Conservation (phyloP, 1,140 invertebrate species). For the Aphelinus atriplicis region DNA sequence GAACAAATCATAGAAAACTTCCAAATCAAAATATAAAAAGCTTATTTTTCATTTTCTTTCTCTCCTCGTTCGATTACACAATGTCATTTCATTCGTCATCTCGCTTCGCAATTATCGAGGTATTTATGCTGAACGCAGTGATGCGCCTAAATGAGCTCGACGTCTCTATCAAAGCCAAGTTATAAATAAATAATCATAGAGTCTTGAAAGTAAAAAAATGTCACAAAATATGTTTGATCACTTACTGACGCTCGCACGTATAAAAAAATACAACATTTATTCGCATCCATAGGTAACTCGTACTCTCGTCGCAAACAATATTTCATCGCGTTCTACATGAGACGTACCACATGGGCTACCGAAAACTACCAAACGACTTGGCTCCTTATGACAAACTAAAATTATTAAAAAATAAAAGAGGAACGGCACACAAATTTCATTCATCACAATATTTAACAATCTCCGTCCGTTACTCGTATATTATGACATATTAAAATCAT, state of each 20-base stretch:
- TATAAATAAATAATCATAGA: slow-evolving; percentile 10
- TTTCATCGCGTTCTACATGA: background rate
- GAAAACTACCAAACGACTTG: too few relatives aligned
- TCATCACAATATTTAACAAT: too few relatives aligned
- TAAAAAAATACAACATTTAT: slow-evolving; percentile 20
- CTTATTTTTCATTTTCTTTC: slow-evolving; percentile 5
- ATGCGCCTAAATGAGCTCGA: too few relatives aligned
- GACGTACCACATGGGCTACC: too few relatives aligned
- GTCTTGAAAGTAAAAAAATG: slow-evolving; percentile 6
- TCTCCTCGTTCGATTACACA: background rate
- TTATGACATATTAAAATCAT: too few relatives aligned
- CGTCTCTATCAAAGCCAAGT: background rate
- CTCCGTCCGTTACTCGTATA: too few relatives aligned
- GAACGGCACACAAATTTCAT: too few relatives aligned
- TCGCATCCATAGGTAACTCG: slow-evolving; percentile 5
- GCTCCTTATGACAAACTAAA: too few relatives aligned
- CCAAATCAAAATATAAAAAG: slow-evolving; percentile 28
- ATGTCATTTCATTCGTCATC: too few relatives aligned
- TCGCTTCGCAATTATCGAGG: too few relatives aligned
- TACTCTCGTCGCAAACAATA: slow-evolving; percentile 14
- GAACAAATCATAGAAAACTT: slow-evolving; percentile 21
- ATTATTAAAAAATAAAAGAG: too few relatives aligned
- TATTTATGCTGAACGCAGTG: too few relatives aligned
- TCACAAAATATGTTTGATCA: background rate
- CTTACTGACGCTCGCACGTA: background rate